A percentile compares a stretch with the other conserved stretches of the same genome.
These are phyloP conservation scores for Thaumatotibia leucotreta DNA, from an alignment of 1,140 invertebrate genomes.

Conservation along the genomic window DNA sequence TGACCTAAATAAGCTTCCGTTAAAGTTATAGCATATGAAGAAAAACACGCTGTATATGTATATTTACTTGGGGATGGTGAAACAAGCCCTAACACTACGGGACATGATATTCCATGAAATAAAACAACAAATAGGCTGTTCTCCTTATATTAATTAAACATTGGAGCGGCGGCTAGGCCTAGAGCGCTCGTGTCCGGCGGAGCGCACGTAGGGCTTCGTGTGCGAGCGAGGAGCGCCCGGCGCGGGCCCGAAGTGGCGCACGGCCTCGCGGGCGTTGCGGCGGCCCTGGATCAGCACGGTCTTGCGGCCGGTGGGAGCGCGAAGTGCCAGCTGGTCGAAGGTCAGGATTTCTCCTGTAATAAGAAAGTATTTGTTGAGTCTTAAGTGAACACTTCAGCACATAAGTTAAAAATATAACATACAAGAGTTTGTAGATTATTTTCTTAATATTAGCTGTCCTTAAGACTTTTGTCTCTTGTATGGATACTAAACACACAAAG, in stretches of 20 bases:
- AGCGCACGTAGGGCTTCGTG: conserved; percentile 95
- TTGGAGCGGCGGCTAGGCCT: conserved; percentile 75
- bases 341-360: conserved; percentile 93
- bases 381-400: too few species aligned
- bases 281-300: conserved; percentile 96
- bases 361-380: neutral
- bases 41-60: too few species aligned
- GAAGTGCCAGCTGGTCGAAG: conserved; percentile 97
- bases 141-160: conserved; percentile 15
- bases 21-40: too few species aligned
- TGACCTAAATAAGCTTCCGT: too few species aligned
- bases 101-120: conserved; percentile 2
- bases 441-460: too few species aligned
- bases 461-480: too few species aligned
- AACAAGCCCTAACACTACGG: too few species aligned
- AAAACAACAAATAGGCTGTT: conserved; percentile 14
- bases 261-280: conserved; percentile 94
- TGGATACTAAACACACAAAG: too few species aligned
- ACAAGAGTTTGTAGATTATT: neutral
- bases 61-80: too few species aligned
- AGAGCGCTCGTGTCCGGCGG: conserved; percentile 98
- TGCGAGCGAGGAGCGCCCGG: conserved; percentile 98
- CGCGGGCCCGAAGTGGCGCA: conserved; percentile 97
- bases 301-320: conserved; percentile 93
- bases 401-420: conserved; percentile 16